phyloP scores from a whole-genome alignment of 1,140 invertebrate genomes.

The Drosophila asahinai region DNA sequence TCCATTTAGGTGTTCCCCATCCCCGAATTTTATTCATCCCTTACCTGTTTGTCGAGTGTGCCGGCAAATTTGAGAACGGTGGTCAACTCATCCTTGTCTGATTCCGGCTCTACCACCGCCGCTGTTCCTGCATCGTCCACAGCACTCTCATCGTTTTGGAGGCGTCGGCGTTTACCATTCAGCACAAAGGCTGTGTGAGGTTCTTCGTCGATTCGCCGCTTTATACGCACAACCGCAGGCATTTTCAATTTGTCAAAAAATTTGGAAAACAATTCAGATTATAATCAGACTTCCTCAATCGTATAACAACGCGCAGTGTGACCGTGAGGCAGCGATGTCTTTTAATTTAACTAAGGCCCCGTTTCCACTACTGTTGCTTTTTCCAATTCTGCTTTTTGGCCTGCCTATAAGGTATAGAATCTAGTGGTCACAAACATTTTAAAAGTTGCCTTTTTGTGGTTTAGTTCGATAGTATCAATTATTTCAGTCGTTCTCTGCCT shows the following conservation, averaged over 20 bases:
- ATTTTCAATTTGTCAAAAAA: conserved; percentile 74
- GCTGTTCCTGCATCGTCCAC: conserved; percentile 16
- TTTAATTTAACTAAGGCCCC: too few species aligned
- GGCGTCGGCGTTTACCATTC: conserved; percentile 86
- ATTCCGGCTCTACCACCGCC: conserved; percentile 8
- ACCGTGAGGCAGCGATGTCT: background rate
- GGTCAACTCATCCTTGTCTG: conserved; percentile 72
- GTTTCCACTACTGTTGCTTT: too few species aligned
- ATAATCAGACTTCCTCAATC: conserved; percentile 1
- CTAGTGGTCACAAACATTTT: too few species aligned
- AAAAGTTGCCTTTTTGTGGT: too few species aligned
- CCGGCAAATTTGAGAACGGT: conserved; percentile 87
- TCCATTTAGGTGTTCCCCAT: background rate
- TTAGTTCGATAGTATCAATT: too few species aligned
- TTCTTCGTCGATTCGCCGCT: conserved; percentile 87
- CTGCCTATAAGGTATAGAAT: too few species aligned
- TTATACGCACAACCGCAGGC: conserved; percentile 87
- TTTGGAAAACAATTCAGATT: conserved; percentile 5
- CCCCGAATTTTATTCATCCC: background rate
- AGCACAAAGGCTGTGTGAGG: conserved; percentile 86
- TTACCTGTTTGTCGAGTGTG: conserved; percentile 85
- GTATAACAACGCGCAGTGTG: conserved; percentile 29
- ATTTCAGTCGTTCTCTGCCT: too few species aligned
- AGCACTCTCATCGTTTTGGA: conserved; percentile 57
- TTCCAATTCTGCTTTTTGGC: too few species aligned